Percentiles rank a stretch among this genome's conserved stretches.
phyloP scores from a whole-genome alignment of 37 sponge, comb jelly and placozoan genomes.

The Agelas oroides region DNA sequence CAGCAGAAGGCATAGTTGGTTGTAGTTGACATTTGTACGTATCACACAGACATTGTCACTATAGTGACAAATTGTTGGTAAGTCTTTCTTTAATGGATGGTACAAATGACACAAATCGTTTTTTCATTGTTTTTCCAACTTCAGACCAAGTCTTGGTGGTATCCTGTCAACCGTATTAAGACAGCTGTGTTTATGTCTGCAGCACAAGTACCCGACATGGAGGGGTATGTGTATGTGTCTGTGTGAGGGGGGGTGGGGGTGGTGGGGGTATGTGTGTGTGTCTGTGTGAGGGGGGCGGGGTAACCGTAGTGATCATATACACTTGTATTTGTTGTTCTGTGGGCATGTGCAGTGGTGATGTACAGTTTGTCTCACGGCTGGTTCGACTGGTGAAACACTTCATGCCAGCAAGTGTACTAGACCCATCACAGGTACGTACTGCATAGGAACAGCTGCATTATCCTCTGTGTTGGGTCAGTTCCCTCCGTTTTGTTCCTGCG shows the following conservation, averaged over 20 bases:
- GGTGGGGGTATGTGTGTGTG: background rate
- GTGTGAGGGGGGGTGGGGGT: background rate
- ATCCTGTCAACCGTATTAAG: constrained; percentile 64
- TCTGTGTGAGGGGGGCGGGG: background rate
- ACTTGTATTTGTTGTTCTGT: background rate
- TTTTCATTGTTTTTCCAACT: too few relatives aligned
- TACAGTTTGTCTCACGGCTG: constrained; percentile 71
- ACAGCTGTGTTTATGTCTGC: constrained; percentile 76
- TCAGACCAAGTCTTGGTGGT: constrained; percentile 69
- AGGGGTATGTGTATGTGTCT: constrained; percentile 21
- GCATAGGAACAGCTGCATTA: too few relatives aligned
- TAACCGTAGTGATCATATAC: background rate
- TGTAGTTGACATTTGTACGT: too few relatives aligned
- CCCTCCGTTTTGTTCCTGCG: too few relatives aligned
- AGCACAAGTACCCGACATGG: constrained; percentile 62
- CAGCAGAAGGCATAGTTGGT: too few relatives aligned
- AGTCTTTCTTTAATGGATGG: too few relatives aligned
- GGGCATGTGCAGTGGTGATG: too few relatives aligned
- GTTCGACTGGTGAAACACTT: constrained; percentile 67
- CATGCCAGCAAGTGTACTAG: constrained; percentile 47
- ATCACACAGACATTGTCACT: too few relatives aligned
- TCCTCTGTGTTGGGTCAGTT: too few relatives aligned
- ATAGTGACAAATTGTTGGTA: too few relatives aligned
- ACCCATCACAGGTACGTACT: constrained; percentile 8
- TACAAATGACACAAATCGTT: too few relatives aligned